phyloP scores from a whole-genome alignment of 1,140 invertebrate species.

The Megathymus violae region DNA sequence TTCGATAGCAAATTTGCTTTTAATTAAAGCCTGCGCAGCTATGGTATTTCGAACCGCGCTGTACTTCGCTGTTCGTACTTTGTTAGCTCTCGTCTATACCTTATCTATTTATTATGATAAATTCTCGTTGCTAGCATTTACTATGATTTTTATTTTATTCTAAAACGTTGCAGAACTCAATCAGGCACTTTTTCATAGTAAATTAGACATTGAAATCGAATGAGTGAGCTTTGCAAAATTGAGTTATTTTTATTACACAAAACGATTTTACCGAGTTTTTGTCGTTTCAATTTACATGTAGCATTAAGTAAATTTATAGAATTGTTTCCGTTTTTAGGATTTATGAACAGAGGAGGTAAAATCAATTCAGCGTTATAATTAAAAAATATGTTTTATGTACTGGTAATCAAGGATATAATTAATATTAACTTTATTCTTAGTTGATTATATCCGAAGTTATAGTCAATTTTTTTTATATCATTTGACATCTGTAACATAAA shows the following conservation, averaged over 20 bases:
- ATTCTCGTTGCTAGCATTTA: not conserved
- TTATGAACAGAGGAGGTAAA: no score
- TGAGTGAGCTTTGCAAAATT: not conserved
- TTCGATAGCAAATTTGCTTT: conserved; percentile 47
- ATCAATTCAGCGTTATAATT: no score
- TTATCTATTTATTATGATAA: conserved; percentile 7
- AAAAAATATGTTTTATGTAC: no score
- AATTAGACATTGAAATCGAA: not conserved
- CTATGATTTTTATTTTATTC: not conserved
- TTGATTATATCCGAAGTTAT: no score
- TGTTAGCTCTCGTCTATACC: conserved; percentile 8
- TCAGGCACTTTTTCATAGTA: not conserved
- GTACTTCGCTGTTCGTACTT: conserved; percentile 6
- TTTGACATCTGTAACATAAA: no score
- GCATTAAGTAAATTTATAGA: no score
- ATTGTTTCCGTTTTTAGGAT: no score
- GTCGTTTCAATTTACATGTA: not conserved
- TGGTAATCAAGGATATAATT: no score
- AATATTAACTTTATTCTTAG: no score
- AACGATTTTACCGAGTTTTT: not conserved
- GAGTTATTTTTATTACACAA: not conserved
- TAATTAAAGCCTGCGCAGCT: conserved; percentile 26
- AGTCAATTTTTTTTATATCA: no score
- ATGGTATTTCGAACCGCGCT: not conserved
- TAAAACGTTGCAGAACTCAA: not conserved